Conservation (phyloP, 1,140 invertebrate genomes). For the Trichonephila clavipes region DNA sequence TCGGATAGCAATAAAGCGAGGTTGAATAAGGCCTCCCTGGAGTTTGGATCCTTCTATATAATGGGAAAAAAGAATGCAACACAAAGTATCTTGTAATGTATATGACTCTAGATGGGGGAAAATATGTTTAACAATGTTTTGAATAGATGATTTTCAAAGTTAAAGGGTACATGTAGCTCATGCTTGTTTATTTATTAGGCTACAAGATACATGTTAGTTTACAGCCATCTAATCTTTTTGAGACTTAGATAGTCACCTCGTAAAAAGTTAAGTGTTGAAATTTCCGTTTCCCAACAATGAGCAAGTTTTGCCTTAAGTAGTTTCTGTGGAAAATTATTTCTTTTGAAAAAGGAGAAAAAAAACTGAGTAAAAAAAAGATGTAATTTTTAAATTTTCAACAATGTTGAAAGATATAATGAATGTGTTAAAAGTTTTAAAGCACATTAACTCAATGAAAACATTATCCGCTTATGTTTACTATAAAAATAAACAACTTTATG, state of each 20-base stretch:
- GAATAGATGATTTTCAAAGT: not conserved
- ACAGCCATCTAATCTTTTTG: not conserved
- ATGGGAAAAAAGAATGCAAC: not conserved
- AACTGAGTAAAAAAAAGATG: not conserved
- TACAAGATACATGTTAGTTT: not conserved
- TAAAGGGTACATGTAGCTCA: not conserved
- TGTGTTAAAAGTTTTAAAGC: too few relatives aligned
- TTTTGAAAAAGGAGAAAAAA: not conserved
- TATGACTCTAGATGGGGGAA: not conserved
- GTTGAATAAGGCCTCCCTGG: conserved; percentile 96
- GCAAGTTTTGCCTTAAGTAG: not conserved
- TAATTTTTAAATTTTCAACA: not conserved
- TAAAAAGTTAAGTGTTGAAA: not conserved
- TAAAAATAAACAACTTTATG: too few relatives aligned
- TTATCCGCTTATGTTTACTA: too few relatives aligned
- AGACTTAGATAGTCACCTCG: not conserved
- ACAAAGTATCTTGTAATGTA: not conserved
- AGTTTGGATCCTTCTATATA: conserved; percentile 80
- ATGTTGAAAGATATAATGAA: too few relatives aligned
- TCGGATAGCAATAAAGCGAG: conserved; percentile 94
- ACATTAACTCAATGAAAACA: too few relatives aligned
- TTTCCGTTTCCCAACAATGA: not conserved
- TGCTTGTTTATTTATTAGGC: not conserved
- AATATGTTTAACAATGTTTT: not conserved
- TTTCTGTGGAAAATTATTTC: not conserved